Evolutionary conservation across 1,140 invertebrate species (phyloP), one percentile per base, ranked within the genome.

Genomic region (Pogonognathellus flavescens): DNA sequence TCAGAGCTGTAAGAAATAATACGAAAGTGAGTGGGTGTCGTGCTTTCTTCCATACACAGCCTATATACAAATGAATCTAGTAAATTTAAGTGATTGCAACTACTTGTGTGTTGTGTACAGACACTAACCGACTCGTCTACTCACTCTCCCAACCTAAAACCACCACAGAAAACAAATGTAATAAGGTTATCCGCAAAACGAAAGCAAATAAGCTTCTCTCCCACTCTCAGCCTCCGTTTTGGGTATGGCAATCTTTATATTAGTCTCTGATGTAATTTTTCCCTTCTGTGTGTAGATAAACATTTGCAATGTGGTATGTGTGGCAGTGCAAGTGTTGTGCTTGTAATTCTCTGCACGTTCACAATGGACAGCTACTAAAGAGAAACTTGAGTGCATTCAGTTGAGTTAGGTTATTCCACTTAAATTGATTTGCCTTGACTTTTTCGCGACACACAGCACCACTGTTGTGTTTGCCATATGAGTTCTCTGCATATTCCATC

Each of bases 381-480:
- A 66, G 62, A 66, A 66, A 66, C 25, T 31, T 25, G 62, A 66
- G 22, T 25, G 62, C 25, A 66, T 66, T 66, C 20, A 25, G 62
- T 66, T 66, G 62, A 25, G 62, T 66, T 66, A 66, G 62, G 62
- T 66, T 66, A 66, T 66, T 66, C 25, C 25, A 22, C 62, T 66
- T 66, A 66, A 25, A 25, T 66, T 66, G 62, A 66, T 25, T 66
- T 25, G 18, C 62, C 62, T 66, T 66, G 62, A 66, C 62, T 66
- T 66, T 66, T 66, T 66, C 14, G 62, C 62, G 62, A 66, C 62
- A 66, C 31, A 41, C 31, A 41, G 31, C n/a, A n/a, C 31, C 31
- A 41, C 6, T 3, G 31, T 41, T 41, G 2, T 41, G 2, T 41
- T 6, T 41, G 31, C 31, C 31, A 6, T 41, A 41, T 41, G 31